Conservation (phyloP, 2,888 invertebrate species). For the Lasioglossum calceatum region DNA sequence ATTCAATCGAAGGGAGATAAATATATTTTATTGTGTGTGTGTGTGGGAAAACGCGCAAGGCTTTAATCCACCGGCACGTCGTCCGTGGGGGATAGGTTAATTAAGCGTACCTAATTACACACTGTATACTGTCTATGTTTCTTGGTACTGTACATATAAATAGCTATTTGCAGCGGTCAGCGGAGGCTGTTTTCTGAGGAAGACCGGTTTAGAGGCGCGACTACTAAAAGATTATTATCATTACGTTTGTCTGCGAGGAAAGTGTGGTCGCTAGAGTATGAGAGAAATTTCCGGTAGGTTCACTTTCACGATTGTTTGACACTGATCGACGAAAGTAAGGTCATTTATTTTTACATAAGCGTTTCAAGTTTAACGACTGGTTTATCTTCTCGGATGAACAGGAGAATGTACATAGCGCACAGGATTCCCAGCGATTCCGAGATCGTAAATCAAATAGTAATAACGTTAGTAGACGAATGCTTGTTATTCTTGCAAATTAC, state of each 20-base stretch:
- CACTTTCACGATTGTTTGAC: constrained; percentile 65
- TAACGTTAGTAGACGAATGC: not conserved
- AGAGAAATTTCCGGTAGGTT: constrained; percentile 70
- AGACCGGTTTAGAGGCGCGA: constrained; percentile 50
- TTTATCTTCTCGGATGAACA: constrained; percentile 5
- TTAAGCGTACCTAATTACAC: constrained; percentile 22
- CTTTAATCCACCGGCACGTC: not conserved
- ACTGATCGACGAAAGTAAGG: constrained; percentile 47
- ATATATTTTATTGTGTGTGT: not conserved
- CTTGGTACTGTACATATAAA: not conserved
- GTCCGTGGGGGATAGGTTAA: not conserved
- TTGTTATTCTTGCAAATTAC: not conserved
- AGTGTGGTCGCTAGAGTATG: constrained; percentile 28
- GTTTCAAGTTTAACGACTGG: constrained; percentile 25
- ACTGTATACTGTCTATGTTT: not conserved
- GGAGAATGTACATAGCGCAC: not conserved
- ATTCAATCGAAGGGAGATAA: not conserved
- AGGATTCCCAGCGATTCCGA: not conserved
- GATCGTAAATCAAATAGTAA: not conserved
- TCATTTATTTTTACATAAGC: constrained; percentile 34
- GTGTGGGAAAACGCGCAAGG: not conserved
- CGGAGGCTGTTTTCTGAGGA: constrained; percentile 2
- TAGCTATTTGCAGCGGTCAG: constrained; percentile 5
- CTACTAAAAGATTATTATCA: constrained; percentile 64
- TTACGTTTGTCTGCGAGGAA: constrained; percentile 52